phyloP scores from a whole-genome alignment of 2,888 invertebrate genomes.

The Tenthredo amoena region DNA sequence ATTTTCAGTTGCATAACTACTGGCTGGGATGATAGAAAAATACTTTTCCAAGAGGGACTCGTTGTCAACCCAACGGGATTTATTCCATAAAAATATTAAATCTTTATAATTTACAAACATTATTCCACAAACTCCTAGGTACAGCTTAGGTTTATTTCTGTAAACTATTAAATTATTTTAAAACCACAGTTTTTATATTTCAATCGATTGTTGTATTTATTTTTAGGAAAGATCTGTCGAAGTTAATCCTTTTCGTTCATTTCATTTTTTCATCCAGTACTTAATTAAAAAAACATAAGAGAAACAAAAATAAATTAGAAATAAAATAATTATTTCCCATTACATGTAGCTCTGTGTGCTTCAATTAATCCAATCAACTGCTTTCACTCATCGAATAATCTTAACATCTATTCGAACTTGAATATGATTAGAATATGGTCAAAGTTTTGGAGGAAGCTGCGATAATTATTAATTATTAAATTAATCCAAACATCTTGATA shows the following conservation, averaged over 20 bases:
- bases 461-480: neutral
- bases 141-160: neutral
- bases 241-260: neutral
- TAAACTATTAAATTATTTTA: neutral
- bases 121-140: neutral
- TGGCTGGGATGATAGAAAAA: neutral
- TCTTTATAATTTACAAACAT: neutral
- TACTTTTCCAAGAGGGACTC: neutral
- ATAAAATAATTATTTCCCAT: neutral
- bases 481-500: neutral
- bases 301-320: neutral
- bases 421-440: conserved; percentile 3
- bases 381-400: conserved; percentile 36
- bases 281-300: neutral
- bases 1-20: conserved; percentile 44
- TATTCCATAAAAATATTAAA: neutral
- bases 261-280: neutral
- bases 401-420: conserved; percentile 8
- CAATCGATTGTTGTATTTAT: neutral
- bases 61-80: neutral
- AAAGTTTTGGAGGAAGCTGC: neutral
- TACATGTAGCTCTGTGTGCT: conserved; percentile 51
- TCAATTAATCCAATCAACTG: conserved; percentile 29
- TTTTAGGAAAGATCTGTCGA: neutral
- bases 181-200: neutral